Evolutionary conservation across 2,797 vertebrate genomes (phyloP), one percentile per base, ranked within the genome.

Genomic region (Periophthalmus magnuspinnatus): DNA sequence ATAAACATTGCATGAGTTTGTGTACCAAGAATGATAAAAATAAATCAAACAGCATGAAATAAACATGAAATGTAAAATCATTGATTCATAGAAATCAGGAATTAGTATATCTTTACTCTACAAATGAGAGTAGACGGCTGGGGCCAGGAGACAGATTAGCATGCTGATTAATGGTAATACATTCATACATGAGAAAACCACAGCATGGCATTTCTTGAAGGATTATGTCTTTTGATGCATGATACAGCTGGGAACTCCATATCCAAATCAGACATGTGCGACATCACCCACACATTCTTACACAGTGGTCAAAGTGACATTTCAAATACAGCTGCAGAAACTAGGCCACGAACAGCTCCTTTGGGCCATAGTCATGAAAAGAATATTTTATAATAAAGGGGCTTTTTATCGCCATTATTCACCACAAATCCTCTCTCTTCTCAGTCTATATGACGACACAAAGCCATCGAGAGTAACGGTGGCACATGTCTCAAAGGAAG

Each of bases 301-400:
- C 63, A 50, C 17, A 10, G 63, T 78, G 76, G 81, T 74, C 77
- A 81, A 81, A 83, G 21, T 85, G 82, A 81, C 84, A 87, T 89
- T 89, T 89, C 73, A 85, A 82, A 89, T 79, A 87, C 72, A 83
- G 84, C 83, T 69, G 66, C 78, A 76, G 81, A 89, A 91, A 81
- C 66, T 90, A 86, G 90, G 88, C 79, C 88, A 90, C 73, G 72
- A 68, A 71, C 67, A 62, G 65, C 69, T 76, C 74, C 82, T 81
- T 66, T 80, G 78, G 84, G 81, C 76, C 78, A 79, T 58, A 84
- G 68, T 68, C 68, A 85, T 80, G 77, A 84, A 84, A 82, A 85
- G 68, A 70, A 75, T 24, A 3, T 73, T 80, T 84, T 54, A 81
- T 75, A 86, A 83, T 74, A 33, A 56, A 80, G 58, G 54, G 69